phyloP scores from a whole-genome alignment of 1,140 invertebrate species.

The Campoletis sonorensis region DNA sequence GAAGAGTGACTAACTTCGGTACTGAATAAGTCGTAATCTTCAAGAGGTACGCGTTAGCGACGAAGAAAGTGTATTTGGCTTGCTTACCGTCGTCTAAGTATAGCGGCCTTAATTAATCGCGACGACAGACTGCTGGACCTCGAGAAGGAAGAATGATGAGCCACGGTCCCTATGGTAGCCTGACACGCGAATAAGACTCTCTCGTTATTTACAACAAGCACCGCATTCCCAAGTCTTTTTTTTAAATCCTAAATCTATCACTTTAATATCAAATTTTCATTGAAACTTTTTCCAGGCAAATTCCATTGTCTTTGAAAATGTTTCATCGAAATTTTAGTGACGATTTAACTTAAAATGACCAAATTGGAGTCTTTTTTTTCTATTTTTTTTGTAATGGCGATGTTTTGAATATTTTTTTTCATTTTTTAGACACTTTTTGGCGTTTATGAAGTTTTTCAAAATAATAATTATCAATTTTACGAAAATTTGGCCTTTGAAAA shows the following conservation, averaged over 20 bases:
- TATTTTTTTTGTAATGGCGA: no score
- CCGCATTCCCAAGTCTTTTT: slow-evolving; percentile 29
- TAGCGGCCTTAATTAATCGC: slow-evolving; percentile 43
- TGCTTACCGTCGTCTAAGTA: slow-evolving; percentile 12
- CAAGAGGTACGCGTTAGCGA: background rate
- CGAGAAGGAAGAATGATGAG: slow-evolving; percentile 31
- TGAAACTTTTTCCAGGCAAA: no score
- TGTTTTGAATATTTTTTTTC: no score
- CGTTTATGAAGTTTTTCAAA: no score
- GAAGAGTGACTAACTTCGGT: slow-evolving; percentile 26
- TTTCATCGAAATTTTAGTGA: no score
- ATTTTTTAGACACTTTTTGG: no score
- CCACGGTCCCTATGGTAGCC: slow-evolving; percentile 24
- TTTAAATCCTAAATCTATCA: slow-evolving; percentile 14
- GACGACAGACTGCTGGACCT: slow-evolving; percentile 33
- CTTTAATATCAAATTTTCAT: background rate
- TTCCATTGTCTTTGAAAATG: no score
- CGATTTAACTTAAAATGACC: no score
- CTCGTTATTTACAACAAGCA: background rate
- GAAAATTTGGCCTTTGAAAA: no score
- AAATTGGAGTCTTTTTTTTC: no score
- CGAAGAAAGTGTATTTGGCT: slow-evolving; percentile 28
- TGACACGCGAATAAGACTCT: slow-evolving; percentile 38
- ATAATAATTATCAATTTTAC: no score
- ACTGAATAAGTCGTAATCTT: slow-evolving; percentile 44